Conservation (phyloP, 1,140 invertebrate species). For the Copidosoma floridanum region DNA sequence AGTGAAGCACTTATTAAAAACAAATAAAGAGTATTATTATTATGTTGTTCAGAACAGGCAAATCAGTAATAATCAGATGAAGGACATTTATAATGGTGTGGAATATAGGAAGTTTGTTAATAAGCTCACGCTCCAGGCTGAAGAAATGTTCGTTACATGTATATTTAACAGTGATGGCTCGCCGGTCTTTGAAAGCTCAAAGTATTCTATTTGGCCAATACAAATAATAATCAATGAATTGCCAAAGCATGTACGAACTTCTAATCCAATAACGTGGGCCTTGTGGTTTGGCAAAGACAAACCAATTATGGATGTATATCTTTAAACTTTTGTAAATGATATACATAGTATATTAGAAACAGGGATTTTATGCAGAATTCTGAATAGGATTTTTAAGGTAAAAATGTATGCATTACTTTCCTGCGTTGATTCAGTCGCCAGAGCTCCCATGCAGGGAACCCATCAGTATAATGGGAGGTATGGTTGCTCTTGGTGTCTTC, state of each 20-base stretch:
- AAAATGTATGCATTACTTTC: neutral
- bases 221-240: constrained; percentile 24
- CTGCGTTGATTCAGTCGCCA: too few relatives aligned
- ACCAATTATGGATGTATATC: constrained; percentile 22
- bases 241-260: constrained; percentile 11
- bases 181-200: constrained; percentile 18
- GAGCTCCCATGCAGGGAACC: too few relatives aligned
- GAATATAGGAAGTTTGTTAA: constrained; percentile 16
- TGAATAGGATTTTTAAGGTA: constrained; percentile 6
- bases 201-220: constrained; percentile 19
- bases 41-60: neutral
- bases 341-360: constrained; percentile 20
- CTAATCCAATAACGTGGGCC: neutral
- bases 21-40: constrained; percentile 10
- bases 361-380: constrained; percentile 18
- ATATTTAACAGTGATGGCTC: constrained; percentile 22
- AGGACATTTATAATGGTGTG: constrained; percentile 14
- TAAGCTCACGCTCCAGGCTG: neutral
- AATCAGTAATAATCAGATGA: neutral
- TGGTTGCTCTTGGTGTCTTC: constrained; percentile 5
- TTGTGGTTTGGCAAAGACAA: constrained; percentile 27
- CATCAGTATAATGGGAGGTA: too few relatives aligned
- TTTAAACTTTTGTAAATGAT: constrained; percentile 15
- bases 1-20: constrained; percentile 18
- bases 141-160: constrained; percentile 14